Base-by-base conservation (phyloP, 2,113 vertebrate genomes). In the Sciurus niger region DNA sequence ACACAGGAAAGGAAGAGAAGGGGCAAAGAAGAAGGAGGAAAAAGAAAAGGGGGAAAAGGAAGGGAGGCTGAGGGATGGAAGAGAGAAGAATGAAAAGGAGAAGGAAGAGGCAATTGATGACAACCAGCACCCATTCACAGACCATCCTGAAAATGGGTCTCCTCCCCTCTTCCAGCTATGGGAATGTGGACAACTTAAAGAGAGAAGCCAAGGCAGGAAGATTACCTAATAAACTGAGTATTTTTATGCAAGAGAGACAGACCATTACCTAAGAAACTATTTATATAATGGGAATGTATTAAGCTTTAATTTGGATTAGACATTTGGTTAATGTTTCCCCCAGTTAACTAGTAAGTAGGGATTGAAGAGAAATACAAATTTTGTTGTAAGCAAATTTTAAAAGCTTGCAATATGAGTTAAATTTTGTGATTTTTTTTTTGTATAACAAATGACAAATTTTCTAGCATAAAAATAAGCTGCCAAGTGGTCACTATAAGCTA, bases 241-340 rank as follows among this genome's bases (percentile, higher is more conserved):
- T 53, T 74, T 88, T 73, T 70, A 53, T 77, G 24, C 28, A 67
- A 60, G 55, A 90, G 51, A 53, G 24, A 30, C 3, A 46, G 18
- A 70, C 2, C n/a, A 17, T 76, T 83, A 63, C 34, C 46, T 37
- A 84, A 22, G 48, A 78, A 67, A 79, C 60, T 46, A 79, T 84
- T 79, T 80, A 80, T 60, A 20, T 25, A 46, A 68, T 48, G 65
- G 34, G 72, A 95, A 0, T 68, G 43, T n/a, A 87, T 55, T 63
- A 72, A 78, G 53, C 63, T 77, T 93, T 94, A 34, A 84, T 68
- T 43, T 79, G 48, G 37, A 60, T 85, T 84, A 60, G 22, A 84
- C 34, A 73, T 22, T 89, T 43, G 58, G 37, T 46, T 48, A 40
- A 84, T 40, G 25, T 20, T 8, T n/a, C 10, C 18, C 16, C n/a